Conservation (phyloP, 2,113 vertebrate genomes). For the Gadus chalcogrammus region DNA sequence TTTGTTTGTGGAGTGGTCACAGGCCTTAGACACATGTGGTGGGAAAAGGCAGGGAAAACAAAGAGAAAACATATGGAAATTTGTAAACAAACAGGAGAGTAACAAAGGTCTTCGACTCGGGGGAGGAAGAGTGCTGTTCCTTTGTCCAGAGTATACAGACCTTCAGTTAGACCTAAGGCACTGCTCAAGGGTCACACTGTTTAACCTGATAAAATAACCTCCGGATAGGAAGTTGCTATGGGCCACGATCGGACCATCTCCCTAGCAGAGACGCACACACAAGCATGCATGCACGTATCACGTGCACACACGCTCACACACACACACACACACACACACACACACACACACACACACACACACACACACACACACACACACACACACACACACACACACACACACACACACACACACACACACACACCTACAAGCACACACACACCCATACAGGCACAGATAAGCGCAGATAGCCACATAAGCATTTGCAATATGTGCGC, state of each 20-base stretch:
- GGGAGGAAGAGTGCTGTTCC: neutral
- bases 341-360: no score
- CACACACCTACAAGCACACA: no score
- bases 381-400: no score
- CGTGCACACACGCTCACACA: no score
- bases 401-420: no score
- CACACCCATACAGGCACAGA: no score
- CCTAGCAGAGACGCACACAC: no score
- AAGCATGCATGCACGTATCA: no score
- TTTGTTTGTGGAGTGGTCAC: constrained; percentile 56
- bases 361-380: no score
- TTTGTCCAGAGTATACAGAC: constrained; percentile 10
- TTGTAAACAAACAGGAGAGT: neutral
- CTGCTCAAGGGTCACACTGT: neutral
- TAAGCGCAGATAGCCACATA: no score
- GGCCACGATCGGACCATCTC: neutral
- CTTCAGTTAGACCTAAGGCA: constrained; percentile 18
- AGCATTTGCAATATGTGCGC: no score
- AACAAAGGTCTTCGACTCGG: neutral
- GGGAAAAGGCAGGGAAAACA: neutral
- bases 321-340: no score
- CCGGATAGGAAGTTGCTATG: neutral
- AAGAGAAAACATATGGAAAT: neutral
- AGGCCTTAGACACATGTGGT: constrained; percentile 38
- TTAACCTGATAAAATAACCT: neutral